Base-by-base conservation (phyloP, 2,113 vertebrate genomes). In the Setophaga coronata region DNA sequence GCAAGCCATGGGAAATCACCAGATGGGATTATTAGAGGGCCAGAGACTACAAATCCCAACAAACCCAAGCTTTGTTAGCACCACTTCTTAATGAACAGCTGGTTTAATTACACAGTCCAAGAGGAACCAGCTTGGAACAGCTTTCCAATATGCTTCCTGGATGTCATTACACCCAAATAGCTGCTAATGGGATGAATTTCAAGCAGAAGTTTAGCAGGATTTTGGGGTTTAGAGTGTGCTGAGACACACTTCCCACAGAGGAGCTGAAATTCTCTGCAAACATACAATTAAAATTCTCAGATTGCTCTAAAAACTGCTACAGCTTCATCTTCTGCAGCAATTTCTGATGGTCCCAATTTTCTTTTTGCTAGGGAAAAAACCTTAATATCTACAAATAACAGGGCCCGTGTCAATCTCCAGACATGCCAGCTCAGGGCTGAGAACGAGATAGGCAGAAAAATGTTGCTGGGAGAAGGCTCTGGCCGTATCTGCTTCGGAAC, bases 391-490 rank as follows among this genome's bases (percentile, higher is more conserved):
- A 10, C 67, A 31, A 88, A 43, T 31, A 73, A 61, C 74, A 73
- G 60, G 26, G 56, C 25, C 67, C 25, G 3, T 87, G 96, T 93
- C 87, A 83, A 18, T 42, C 93, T 67, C 34, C 79, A 86, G 65
- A 54, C 54, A 9, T 60, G 85, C 76, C 92, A 95, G 85, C 76
- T 86, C n/a, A 17, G 92, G 79, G 90, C 82, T 92, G 87, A 74
- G 93, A 94, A 93, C 1, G 1, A 92, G 96, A 95, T 51, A 95
- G 94, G 89, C 93, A 94, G 80, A 81, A 67, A 56, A 96, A 93
- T 73, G 94, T 15, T 72, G 85, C 85, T 90, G 79, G 88, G 93
- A 92, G 92, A 92, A 90, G 88, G 94, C 74, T 89, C 80, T 53
- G 92, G 82, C 80, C 0, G 0, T 77, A 87, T 94, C 95, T 97